Conservation (phyloP, 2,797 vertebrate species). For the Nannoperca obscura region DNA sequence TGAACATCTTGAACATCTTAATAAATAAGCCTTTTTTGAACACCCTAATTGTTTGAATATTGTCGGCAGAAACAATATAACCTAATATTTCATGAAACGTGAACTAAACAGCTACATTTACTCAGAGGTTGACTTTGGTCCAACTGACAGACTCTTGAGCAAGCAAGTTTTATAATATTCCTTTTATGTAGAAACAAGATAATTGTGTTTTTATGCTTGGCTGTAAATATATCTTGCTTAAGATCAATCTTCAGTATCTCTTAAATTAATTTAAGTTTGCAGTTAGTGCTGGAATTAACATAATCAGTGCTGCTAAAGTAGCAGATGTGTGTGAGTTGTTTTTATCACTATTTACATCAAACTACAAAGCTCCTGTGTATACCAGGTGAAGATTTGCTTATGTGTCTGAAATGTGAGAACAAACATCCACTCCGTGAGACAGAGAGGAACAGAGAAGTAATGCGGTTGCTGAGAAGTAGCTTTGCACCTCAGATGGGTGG, state of each 20-base stretch:
- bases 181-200: too few relatives aligned
- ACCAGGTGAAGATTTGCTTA: conserved; percentile 43
- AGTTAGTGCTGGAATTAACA: neutral
- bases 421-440: conserved; percentile 35
- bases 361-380: conserved; percentile 37
- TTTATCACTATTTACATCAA: conserved; percentile 30
- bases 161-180: too few relatives aligned
- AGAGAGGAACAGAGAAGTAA: conserved; percentile 16
- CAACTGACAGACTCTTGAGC: too few relatives aligned
- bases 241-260: neutral
- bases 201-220: too few relatives aligned
- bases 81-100: too few relatives aligned
- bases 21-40: neutral
- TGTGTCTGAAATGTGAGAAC: conserved; percentile 67
- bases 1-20: neutral
- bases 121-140: too few relatives aligned
- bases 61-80: too few relatives aligned
- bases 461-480: conserved; percentile 66
- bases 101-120: too few relatives aligned
- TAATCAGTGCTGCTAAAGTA: neutral
- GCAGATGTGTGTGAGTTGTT: neutral
- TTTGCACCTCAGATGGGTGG: conserved; percentile 59
- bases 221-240: too few relatives aligned
- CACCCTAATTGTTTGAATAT: neutral
- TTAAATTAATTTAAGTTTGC: neutral